These are phyloP conservation scores for Molossus molossus DNA, from an alignment of 2,797 vertebrate genomes.

Conservation along the genomic window DNA sequence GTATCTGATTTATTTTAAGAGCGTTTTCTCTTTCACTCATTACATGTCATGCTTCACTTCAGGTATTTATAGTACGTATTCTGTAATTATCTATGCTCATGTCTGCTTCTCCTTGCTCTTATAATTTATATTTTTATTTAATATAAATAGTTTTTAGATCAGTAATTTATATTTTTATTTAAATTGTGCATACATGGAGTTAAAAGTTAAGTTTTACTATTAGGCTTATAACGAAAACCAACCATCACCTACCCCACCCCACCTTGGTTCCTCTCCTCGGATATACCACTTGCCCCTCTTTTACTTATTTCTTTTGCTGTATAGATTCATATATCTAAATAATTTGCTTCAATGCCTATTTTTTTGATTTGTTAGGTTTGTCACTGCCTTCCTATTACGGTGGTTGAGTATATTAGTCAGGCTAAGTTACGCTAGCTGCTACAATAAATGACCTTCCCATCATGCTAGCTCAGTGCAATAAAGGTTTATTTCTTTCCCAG, in stretches of 20 bases:
- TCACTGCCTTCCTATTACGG: neutral
- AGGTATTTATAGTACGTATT: neutral
- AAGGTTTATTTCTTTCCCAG: neutral
- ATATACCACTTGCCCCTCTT: neutral
- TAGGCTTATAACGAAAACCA: neutral
- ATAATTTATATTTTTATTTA: neutral
- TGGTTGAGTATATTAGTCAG: neutral
- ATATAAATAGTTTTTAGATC: neutral
- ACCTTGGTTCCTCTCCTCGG: neutral
- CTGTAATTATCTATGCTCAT: neutral
- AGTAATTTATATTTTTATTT: conserved; percentile 39
- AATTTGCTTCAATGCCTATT: conserved; percentile 1
- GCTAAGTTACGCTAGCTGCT: neutral
- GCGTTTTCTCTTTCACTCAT: neutral
- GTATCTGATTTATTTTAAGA: neutral
- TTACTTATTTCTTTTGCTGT: neutral
- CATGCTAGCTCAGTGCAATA: neutral
- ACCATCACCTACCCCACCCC: neutral
- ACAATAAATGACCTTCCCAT: neutral
- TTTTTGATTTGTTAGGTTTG: conserved; percentile 25
- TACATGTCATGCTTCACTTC: neutral
- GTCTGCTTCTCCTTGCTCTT: neutral
- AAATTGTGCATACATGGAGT: neutral
- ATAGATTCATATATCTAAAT: neutral
- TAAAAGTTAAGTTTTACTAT: conserved; percentile 44